Evolutionary conservation across 2,888 invertebrate genomes (phyloP), one percentile per base, ranked within the genome.

Genomic region (Andrena marginata): DNA sequence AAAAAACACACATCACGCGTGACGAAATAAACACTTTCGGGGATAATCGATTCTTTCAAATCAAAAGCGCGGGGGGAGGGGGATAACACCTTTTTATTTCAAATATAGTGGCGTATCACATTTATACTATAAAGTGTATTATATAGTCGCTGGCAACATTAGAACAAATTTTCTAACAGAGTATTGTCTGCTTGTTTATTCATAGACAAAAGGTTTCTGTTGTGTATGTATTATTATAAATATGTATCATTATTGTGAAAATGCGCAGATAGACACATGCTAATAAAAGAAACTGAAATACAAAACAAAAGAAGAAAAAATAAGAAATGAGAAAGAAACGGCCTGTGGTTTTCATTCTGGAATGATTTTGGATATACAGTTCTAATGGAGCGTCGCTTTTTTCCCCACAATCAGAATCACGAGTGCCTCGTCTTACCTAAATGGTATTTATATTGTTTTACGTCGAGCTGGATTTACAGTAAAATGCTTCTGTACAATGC

Each of bases 191-290:
- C 65, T 82, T 82, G 68, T 78, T 74, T 82, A 16, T 42, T 60
- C 13, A 31, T 64, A 49, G 82, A 48, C 78, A 82, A 82, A 64
- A n/a, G 68, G 33, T 76, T 82, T 84, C 78, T 84, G 84, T 82
- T 75, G 69, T 80, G 64, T 80, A 82, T 80, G 68, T 84, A 84
- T 84, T 84, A 84, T 84, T 75, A 84, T 82, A 84, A 82, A 75
- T 75, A 82, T 84, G 82, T 84, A 84, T 78, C 78, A 82, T 82
- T 82, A 84, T 84, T 84, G 82, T 84, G 82, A 82, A 82, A 78
- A 84, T 71, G 63, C 71, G 78, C 82, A 82, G 67, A 82, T 84
- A 78, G 82, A 68, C 51, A 78, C 56, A 65, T 82, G 51, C 78
- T 71, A 84, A 82, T 84, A 82, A 84, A 84, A 68, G 64, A 82